phyloP scores from a whole-genome alignment of 2,113 vertebrate species.

The Mustela nigripes region DNA sequence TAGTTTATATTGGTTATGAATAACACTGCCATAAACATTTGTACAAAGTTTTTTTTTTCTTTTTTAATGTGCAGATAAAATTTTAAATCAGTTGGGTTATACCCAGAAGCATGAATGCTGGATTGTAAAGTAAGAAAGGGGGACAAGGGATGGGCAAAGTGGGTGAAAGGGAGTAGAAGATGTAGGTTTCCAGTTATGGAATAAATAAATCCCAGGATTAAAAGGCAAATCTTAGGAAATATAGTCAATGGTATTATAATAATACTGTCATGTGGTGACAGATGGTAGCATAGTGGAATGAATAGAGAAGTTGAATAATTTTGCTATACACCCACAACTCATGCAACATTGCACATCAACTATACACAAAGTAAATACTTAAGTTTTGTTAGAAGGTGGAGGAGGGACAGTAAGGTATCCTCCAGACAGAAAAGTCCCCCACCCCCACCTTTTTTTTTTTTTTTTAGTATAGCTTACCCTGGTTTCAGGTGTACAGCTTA shows the following conservation, averaged over 20 bases:
- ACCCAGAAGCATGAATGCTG: neutral
- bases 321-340: neutral
- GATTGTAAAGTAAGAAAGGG: neutral
- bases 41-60: neutral
- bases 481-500: neutral
- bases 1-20: neutral
- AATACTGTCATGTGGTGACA: neutral
- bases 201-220: neutral
- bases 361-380: neutral
- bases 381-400: neutral
- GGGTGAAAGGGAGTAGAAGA: neutral
- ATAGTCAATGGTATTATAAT: neutral
- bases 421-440: neutral
- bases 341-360: neutral
- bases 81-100: neutral
- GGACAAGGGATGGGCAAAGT: neutral
- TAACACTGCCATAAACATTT: neutral
- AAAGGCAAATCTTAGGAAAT: neutral
- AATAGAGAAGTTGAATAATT: neutral
- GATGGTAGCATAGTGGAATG: neutral
- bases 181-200: neutral
- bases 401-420: neutral
- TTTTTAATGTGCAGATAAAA: neutral
- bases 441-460: neutral
- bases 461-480: neutral